Conservation (phyloP, 1,140 invertebrate genomes). For the Ladona fulva region DNA sequence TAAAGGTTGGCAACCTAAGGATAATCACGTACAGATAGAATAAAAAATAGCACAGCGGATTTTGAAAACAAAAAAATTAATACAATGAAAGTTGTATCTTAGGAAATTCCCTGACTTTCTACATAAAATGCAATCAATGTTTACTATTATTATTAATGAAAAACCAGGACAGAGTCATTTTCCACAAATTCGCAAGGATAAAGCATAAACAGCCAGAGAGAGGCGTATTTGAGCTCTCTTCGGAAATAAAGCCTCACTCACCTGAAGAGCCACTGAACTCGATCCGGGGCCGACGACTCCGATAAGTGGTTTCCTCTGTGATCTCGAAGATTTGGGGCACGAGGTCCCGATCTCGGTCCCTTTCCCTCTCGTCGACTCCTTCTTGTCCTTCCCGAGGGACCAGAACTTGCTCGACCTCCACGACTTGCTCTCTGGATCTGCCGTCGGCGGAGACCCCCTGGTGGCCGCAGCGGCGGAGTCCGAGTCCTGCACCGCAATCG, state of each 20-base stretch:
- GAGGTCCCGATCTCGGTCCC: background rate
- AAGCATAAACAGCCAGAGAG: too few species aligned
- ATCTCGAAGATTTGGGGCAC: background rate
- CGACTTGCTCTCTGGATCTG: constrained; percentile 19
- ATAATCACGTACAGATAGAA: too few species aligned
- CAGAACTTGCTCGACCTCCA: constrained; percentile 12
- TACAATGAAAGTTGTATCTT: too few species aligned
- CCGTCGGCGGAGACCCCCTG: background rate
- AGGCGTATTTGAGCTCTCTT: too few species aligned
- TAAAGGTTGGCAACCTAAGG: too few species aligned
- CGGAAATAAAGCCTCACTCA: constrained; percentile 39
- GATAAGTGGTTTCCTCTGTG: constrained; percentile 45
- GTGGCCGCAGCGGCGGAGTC: constrained; percentile 26
- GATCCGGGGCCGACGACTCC: constrained; percentile 63
- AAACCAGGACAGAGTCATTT: too few species aligned
- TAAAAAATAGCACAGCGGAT: too few species aligned
- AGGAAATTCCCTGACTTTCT: too few species aligned
- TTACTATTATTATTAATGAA: too few species aligned
- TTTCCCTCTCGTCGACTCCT: background rate
- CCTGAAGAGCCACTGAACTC: constrained; percentile 57
- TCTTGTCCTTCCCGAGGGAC: background rate
- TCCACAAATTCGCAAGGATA: too few species aligned
- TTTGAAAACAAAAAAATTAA: too few species aligned
- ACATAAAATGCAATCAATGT: too few species aligned
- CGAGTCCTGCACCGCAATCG: constrained; percentile 37